Base-by-base conservation (phyloP, 2,888 invertebrate genomes). In the Zygaena filipendulae region DNA sequence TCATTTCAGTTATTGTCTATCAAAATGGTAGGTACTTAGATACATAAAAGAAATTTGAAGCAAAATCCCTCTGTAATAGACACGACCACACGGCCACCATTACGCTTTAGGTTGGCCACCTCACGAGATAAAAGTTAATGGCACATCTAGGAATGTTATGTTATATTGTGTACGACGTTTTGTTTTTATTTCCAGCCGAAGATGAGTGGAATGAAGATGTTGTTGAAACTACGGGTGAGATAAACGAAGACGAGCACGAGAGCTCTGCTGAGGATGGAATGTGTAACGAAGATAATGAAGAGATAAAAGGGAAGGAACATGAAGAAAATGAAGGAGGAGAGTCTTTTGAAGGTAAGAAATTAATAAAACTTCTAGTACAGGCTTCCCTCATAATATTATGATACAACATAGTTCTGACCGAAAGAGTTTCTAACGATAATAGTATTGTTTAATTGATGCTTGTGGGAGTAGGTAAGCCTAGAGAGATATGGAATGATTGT, bases 201-300 rank as follows among this genome's bases (percentile, higher is more conserved):
- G 80, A 79, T 40, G 79, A 70, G 38, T 77, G 74, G 77, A 55
- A 47, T 29, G 68, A 66, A 29, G 59, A 56, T 19, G 40, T 29
- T 3, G 13, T 19, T 4, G 14, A 20, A 12, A 16, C 29, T 12
- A 47, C 46, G 30, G 47, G 43, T 5, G 35, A 42, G n/a, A 38
- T 36, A 9, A 52, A 38, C 11, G 45, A 46, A 3, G 49, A 43
- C 4, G 50, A 43, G 3, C 41, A 49, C 5, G 50, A n/a, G n/a
- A n/a, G n/a, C n/a, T n/a, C 50, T 10, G 52, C 50, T 1, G 43
- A 47, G 4, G 38, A 50, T 12, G 55, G 51, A 9, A 45, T 48
- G 3, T 53, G 49, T 7, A 39, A 41, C 1, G 51, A 41, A 4
- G 50, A 49, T 13, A 49, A 51, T 11, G 52, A 52, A 6, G 49